Conservation (phyloP, 2,888 invertebrate genomes). For the Neoscelio sp. region DNA sequence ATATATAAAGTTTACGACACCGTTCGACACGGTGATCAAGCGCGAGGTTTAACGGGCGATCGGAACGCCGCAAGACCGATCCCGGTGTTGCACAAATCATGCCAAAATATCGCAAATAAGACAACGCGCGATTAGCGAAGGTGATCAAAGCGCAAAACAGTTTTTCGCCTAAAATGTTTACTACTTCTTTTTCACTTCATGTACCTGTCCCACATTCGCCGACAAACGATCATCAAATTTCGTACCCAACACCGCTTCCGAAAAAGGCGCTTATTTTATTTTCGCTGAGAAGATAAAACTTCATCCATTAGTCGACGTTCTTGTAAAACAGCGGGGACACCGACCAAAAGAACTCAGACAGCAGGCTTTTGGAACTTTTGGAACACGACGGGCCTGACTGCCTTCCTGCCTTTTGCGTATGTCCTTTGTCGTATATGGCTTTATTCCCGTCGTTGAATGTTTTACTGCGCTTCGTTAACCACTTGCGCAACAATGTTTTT, state of each 20-base stretch:
- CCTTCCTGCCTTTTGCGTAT: background rate
- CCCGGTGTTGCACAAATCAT: constrained; percentile 68
- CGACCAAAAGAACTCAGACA: constrained; percentile 45
- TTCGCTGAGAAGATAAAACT: constrained; percentile 27
- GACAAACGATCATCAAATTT: constrained; percentile 69
- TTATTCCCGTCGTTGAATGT: constrained; percentile 50
- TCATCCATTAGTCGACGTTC: constrained; percentile 49
- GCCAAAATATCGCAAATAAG: constrained; percentile 66
- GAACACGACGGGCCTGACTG: background rate
- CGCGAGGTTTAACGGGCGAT: constrained; percentile 81
- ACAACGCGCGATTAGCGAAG: constrained; percentile 9
- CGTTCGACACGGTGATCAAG: constrained; percentile 82
- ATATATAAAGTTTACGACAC: constrained; percentile 79
- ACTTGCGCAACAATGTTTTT: constrained; percentile 52
- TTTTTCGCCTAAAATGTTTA: constrained; percentile 4
- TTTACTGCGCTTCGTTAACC: constrained; percentile 53
- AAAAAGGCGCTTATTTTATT: constrained; percentile 39
- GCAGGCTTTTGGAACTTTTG: constrained; percentile 1
- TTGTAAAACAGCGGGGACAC: constrained; percentile 68
- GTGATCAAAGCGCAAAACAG: background rate
- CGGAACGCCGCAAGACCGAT: constrained; percentile 64
- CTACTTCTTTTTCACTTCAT: constrained; percentile 23
- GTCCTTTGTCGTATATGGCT: constrained; percentile 59
- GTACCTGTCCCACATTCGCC: constrained; percentile 65
- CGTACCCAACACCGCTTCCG: constrained; percentile 65